These are phyloP conservation scores for Rhodinocichla rosea DNA, from an alignment of 2,113 vertebrate genomes.

Conservation along the genomic window DNA sequence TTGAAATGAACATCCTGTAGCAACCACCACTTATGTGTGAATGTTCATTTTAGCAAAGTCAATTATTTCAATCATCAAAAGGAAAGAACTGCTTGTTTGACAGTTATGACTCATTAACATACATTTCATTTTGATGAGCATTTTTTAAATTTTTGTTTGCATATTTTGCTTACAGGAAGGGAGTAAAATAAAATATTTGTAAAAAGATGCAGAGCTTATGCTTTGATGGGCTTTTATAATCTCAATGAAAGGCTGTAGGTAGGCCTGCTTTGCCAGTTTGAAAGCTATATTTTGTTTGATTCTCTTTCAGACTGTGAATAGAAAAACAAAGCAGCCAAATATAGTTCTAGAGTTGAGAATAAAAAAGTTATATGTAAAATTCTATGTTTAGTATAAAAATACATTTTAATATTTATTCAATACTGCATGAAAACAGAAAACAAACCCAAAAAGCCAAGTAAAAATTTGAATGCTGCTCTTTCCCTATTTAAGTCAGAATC, in stretches of 20 bases:
- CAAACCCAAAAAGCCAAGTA: neutral
- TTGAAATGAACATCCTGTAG: conserved; percentile 33
- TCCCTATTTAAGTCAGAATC: neutral
- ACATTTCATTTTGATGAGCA: neutral
- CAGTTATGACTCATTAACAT: neutral
- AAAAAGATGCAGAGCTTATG: neutral
- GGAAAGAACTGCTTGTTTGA: conserved; percentile 27
- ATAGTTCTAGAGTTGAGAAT: neutral
- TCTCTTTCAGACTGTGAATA: neutral
- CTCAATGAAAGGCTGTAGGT: neutral
- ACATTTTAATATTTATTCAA: neutral
- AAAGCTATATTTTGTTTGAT: neutral
- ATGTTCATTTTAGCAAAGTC: conserved; percentile 56
- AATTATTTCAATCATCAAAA: conserved; percentile 57
- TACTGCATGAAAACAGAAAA: neutral
- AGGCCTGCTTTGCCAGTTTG: neutral
- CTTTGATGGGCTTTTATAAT: neutral
- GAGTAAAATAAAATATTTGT: neutral
- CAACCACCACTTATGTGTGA: neutral
- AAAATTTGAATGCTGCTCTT: neutral
- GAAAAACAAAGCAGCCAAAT: neutral
- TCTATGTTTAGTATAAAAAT: neutral
- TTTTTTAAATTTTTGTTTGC: neutral
- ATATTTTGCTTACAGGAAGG: neutral
- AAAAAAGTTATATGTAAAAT: neutral